phyloP scores from a whole-genome alignment of 1,140 invertebrate species.

The Paraescarpia echinospica region DNA sequence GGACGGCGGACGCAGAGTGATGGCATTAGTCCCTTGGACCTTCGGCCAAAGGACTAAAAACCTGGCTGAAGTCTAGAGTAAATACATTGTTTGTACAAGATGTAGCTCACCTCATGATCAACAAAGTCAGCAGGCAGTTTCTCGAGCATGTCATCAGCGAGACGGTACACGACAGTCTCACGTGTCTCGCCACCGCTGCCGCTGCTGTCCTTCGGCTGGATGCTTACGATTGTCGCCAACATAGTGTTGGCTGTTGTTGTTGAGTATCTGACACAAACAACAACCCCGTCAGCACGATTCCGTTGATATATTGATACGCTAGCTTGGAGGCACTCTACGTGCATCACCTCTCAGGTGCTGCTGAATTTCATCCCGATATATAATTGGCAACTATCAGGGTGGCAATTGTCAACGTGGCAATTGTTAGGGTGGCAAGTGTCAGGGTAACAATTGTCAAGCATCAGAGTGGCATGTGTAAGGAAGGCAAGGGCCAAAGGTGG shows the following conservation, averaged over 20 bases:
- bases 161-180: constrained; percentile 85
- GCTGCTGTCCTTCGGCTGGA: constrained; percentile 89
- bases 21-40: too few relatives aligned
- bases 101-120: constrained; percentile 82
- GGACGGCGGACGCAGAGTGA: too few relatives aligned
- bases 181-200: constrained; percentile 77
- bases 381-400: too few relatives aligned
- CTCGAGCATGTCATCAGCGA: constrained; percentile 92
- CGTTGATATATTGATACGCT: too few relatives aligned
- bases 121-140: constrained; percentile 90
- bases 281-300: background rate
- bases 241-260: constrained; percentile 69
- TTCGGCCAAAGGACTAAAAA: too few relatives aligned
- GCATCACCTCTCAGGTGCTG: too few relatives aligned
- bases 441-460: background rate
- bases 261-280: constrained; percentile 47
- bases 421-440: background rate
- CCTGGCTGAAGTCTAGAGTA: too few relatives aligned
- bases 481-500: too few relatives aligned
- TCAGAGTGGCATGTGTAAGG: background rate
- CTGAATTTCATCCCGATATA: too few relatives aligned
- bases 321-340: too few relatives aligned
- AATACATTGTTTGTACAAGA: too few relatives aligned
- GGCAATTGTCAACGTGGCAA: background rate
- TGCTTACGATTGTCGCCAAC: constrained; percentile 88